phyloP scores from a whole-genome alignment of 2,888 invertebrate genomes.

The Lysandra bellargus region DNA sequence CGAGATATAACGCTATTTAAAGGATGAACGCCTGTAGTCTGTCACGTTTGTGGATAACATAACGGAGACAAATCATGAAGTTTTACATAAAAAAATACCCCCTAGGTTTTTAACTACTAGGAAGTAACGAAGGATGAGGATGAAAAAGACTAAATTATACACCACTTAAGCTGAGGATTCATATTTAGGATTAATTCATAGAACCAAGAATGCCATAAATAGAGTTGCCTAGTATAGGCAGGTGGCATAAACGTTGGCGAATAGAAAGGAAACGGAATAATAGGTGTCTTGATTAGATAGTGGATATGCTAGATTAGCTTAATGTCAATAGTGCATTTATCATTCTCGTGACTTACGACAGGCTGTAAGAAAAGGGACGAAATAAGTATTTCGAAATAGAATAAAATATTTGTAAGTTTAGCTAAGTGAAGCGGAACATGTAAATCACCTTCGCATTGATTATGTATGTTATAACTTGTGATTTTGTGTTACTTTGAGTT shows the following conservation, averaged over 20 bases:
- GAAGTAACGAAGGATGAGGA: background rate
- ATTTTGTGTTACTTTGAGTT: no score
- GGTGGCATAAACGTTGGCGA: background rate
- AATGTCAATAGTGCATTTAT: background rate
- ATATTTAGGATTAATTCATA: background rate
- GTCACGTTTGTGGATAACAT: no score
- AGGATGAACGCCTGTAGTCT: no score
- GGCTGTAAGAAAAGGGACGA: background rate
- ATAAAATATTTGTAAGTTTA: no score
- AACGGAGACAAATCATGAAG: no score
- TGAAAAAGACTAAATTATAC: background rate
- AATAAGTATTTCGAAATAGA: background rate
- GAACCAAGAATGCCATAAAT: background rate
- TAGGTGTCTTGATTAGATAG: conserved; percentile 15
- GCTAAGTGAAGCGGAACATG: no score
- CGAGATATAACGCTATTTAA: no score
- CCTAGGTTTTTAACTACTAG: no score
- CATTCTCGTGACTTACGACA: background rate
- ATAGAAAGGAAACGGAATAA: conserved; percentile 15
- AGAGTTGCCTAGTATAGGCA: background rate
- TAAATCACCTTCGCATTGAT: no score
- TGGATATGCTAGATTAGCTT: background rate
- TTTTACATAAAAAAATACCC: no score
- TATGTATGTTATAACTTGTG: no score
- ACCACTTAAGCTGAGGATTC: background rate